Percentiles rank a stretch among this genome's conserved stretches.
phyloP scores from a whole-genome alignment of 2,113 vertebrate species.

The Anas platyrhynchos region DNA sequence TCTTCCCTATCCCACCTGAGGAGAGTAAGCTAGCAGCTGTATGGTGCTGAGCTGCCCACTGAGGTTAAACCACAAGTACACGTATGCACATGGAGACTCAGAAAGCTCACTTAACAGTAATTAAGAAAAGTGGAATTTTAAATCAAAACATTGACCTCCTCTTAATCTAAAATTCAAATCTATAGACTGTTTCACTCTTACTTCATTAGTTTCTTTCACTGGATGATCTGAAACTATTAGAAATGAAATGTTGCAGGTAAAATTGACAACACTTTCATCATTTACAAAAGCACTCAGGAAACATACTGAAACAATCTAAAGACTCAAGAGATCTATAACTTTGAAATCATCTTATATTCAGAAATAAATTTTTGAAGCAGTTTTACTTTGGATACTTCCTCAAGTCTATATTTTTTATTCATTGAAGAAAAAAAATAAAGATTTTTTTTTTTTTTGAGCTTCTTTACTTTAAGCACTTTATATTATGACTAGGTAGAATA shows the following conservation, averaged over 20 bases:
- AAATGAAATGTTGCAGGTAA: neutral
- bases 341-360: neutral
- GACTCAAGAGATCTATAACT: neutral
- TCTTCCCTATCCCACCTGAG: no score
- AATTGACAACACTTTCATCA: neutral
- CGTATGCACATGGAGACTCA: neutral
- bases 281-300: neutral
- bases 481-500: no score
- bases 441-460: no score
- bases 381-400: neutral
- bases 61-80: neutral
- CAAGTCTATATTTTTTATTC: neutral
- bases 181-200: neutral
- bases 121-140: neutral
- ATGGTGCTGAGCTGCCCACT: no score
- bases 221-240: neutral
- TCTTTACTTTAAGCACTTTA: neutral
- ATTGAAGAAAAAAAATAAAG: neutral
- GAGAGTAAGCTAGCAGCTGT: no score
- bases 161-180: neutral
- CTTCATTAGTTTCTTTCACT: neutral
- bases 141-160: rapidly evolving
- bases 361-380: neutral
- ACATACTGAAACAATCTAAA: neutral
- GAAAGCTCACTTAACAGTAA: neutral